A percentile compares a stretch with the other conserved stretches of the same genome.
Evolutionary conservation across 2,113 vertebrate species (phyloP).

Genomic region (Galbula dea): DNA sequence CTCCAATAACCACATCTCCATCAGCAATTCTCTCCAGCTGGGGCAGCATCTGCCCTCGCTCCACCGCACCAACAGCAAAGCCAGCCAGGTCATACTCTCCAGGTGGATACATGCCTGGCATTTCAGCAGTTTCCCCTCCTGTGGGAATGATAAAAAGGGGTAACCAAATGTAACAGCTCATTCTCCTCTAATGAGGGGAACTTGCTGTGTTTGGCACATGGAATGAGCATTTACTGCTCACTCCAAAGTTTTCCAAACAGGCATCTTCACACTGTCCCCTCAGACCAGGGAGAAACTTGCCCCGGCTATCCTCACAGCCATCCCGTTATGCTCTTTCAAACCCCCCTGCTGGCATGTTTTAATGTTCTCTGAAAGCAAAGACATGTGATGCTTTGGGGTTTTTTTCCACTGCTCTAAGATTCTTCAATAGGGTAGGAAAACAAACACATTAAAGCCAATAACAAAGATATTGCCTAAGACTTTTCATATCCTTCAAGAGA

Average conservation of each 20-base stretch:
- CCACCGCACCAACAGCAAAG: conserved; percentile 90
- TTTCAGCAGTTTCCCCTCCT: conserved; percentile 97
- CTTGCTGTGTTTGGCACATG: background rate
- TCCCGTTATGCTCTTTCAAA: background rate
- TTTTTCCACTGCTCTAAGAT: background rate
- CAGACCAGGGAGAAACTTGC: background rate
- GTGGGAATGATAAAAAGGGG: background rate
- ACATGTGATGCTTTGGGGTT: rapidly evolving
- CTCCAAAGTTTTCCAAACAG: background rate
- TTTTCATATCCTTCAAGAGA: background rate
- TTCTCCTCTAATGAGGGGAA: background rate
- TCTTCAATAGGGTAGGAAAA: background rate
- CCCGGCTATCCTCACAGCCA: background rate
- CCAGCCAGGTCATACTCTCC: conserved; percentile 94
- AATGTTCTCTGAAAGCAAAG: background rate
- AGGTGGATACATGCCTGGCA: conserved; percentile 87
- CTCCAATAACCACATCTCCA: conserved; percentile 85
- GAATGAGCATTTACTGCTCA: background rate
- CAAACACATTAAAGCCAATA: background rate
- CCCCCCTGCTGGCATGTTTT: background rate
- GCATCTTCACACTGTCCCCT: background rate
- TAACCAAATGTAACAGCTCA: background rate
- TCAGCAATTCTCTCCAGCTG: conserved; percentile 77
- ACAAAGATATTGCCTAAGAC: background rate
- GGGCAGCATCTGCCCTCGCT: conserved; percentile 84